phyloP scores from a whole-genome alignment of 1,140 invertebrate species.

The Probaryconus sp. region DNA sequence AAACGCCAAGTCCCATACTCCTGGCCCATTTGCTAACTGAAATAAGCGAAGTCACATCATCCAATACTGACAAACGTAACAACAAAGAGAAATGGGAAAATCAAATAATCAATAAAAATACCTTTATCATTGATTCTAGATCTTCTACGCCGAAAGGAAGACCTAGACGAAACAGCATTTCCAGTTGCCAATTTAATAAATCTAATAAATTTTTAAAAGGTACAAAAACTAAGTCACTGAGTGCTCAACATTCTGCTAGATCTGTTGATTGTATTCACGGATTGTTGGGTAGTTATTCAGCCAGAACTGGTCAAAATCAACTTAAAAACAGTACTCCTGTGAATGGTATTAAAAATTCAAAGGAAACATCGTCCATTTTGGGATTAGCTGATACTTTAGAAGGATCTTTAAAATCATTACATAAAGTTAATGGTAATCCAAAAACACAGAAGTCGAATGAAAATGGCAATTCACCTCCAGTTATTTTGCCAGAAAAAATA shows the following conservation, averaged over 20 bases:
- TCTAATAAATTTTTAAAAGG: conserved; percentile 43
- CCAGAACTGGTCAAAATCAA: conserved; percentile 15
- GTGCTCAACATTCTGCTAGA: conserved; percentile 51
- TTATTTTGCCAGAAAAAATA: conserved; percentile 70
- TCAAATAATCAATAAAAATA: conserved; percentile 38
- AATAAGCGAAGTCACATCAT: conserved; percentile 72
- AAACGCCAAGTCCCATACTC: conserved; percentile 81
- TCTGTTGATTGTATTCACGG: conserved; percentile 70
- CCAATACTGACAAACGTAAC: conserved; percentile 76
- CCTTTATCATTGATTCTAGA: conserved; percentile 22
- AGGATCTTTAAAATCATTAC: conserved; percentile 52
- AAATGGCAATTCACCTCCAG: conserved; percentile 68
- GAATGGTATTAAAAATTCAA: conserved; percentile 40
- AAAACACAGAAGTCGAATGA: conserved; percentile 14
- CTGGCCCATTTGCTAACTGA: conserved; percentile 80
- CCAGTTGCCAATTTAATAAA: conserved; percentile 44
- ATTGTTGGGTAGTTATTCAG: conserved; percentile 61
- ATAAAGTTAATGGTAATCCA: conserved; percentile 13
- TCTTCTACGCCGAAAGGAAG: conserved; percentile 28
- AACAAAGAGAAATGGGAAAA: conserved; percentile 75
- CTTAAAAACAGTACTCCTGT: conserved; percentile 27
- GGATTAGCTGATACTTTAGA: conserved; percentile 59
- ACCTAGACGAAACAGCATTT: conserved; percentile 45
- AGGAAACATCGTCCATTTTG: conserved; percentile 52
- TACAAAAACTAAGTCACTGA: conserved; percentile 31